Evolutionary conservation across 2,888 invertebrate genomes (phyloP).

Genomic region (Scrobipalpa costella): DNA sequence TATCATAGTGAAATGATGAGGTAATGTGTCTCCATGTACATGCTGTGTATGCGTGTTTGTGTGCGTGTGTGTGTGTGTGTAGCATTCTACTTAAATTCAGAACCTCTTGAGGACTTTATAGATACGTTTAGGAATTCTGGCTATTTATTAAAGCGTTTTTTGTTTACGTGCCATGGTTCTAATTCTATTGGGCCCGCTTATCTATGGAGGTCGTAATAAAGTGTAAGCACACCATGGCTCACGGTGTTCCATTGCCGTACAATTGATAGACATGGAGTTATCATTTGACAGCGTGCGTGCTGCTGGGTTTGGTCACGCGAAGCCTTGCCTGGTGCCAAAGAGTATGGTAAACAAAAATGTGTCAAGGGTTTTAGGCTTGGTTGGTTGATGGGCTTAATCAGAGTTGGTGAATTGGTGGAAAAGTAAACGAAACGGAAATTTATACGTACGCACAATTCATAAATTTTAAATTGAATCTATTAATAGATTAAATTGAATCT

Average conservation of each 20-base stretch:
- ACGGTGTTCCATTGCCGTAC: conserved; percentile 63
- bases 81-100: no score
- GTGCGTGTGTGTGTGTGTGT: no score
- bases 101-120: no score
- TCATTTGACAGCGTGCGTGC: conserved; percentile 80
- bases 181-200: conserved; percentile 62
- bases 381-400: not conserved
- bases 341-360: conserved; percentile 36
- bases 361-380: not conserved
- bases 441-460: no score
- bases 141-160: not conserved
- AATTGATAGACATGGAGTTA: conserved; percentile 79
- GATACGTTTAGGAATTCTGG: no score
- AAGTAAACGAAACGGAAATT: no score
- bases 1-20: no score
- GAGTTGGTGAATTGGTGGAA: no score
- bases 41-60: no score
- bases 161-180: conserved; percentile 19
- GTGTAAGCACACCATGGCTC: conserved; percentile 47
- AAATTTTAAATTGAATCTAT: no score
- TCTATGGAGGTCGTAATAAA: conserved; percentile 54
- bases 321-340: conserved; percentile 63
- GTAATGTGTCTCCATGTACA: no score
- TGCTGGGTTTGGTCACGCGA: conserved; percentile 69
- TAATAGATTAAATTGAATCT: no score